Percentiles rank a stretch among this genome's conserved stretches.
These are phyloP conservation scores for Ctenopoma kingsleyae DNA, from an alignment of 2,797 vertebrate species.

Conservation along the genomic window DNA sequence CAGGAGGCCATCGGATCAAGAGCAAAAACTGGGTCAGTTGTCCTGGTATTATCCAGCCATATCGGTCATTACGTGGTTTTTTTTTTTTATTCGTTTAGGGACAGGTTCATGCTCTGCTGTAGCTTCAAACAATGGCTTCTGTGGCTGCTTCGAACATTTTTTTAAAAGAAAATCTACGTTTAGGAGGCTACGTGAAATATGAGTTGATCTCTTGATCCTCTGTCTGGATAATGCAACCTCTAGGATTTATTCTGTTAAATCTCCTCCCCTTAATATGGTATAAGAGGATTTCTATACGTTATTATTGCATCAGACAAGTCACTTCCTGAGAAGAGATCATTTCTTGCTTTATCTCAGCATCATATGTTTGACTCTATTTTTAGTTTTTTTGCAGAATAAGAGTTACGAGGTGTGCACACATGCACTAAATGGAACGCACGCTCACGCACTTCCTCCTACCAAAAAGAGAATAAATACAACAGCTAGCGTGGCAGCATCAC, in stretches of 20 bases:
- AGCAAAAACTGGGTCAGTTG: neutral
- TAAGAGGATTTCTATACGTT: slow-evolving; percentile 70
- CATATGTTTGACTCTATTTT: slow-evolving; percentile 21
- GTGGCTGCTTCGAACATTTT: neutral
- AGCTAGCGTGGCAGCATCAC: slow-evolving; percentile 7
- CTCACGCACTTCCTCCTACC: neutral
- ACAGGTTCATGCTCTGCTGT: neutral
- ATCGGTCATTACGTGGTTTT: slow-evolving; percentile 13
- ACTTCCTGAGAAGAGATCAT: slow-evolving; percentile 10
- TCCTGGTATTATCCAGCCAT: slow-evolving; percentile 5
- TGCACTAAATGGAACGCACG: neutral
- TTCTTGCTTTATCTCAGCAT: slow-evolving; percentile 2
- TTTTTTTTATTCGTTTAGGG: no score
- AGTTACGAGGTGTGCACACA: no score
- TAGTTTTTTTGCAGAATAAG: no score
- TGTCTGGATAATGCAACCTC: slow-evolving; percentile 50
- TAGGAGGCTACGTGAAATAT: slow-evolving; percentile 32
- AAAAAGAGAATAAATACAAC: neutral
- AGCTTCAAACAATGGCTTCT: neutral
- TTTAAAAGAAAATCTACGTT: neutral
- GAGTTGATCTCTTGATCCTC: slow-evolving; percentile 58
- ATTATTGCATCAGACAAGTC: slow-evolving; percentile 30
- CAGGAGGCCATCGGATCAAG: neutral
- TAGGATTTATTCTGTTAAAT: slow-evolving; percentile 64
- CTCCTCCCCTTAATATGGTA: slow-evolving; percentile 59